phyloP scores from a whole-genome alignment of 2,113 vertebrate genomes.

The Prochilodus magdalenae region DNA sequence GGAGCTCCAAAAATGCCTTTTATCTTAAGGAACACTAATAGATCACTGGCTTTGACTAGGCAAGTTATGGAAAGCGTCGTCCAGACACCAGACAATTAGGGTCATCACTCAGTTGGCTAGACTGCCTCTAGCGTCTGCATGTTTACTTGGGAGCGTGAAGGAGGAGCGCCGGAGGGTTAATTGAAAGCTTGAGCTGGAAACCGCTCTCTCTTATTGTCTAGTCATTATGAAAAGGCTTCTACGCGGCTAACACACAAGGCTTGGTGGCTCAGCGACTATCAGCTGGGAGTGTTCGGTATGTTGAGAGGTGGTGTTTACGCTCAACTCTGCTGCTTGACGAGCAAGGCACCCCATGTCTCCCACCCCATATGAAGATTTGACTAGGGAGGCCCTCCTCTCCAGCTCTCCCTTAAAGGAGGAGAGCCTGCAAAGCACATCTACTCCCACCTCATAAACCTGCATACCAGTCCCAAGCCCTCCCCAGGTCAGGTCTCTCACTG shows the following conservation, averaged over 20 bases:
- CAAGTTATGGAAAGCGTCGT: constrained; percentile 4
- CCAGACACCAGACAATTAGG: constrained; percentile 34
- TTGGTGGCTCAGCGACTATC: not conserved
- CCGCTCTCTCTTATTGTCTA: constrained; percentile 8
- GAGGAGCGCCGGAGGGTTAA: not conserved
- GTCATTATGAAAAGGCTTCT: not conserved
- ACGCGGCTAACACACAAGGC: not conserved
- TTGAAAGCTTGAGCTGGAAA: constrained; percentile 6
- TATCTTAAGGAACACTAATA: constrained; percentile 40
- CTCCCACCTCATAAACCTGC: constrained; percentile 56
- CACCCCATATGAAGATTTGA: not conserved
- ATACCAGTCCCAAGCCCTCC: constrained; percentile 46
- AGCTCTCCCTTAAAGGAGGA: constrained; percentile 30
- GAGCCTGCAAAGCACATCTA: constrained; percentile 55
- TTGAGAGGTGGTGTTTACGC: constrained; percentile 15
- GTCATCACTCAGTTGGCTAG: not conserved
- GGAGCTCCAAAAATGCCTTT: constrained; percentile 47
- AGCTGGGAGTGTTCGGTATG: not conserved
- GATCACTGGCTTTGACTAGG: constrained; percentile 30
- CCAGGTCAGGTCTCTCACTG: constrained; percentile 3
- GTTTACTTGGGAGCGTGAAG: constrained; percentile 15
- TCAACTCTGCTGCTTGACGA: not conserved
- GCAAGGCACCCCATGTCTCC: not conserved
- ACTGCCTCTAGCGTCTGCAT: constrained; percentile 20
- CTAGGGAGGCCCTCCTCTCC: constrained; percentile 21